A percentile compares a stretch with the other conserved stretches of the same genome.
Conservation (phyloP, 2,113 vertebrate genomes). For the Barnardius zonarius region DNA sequence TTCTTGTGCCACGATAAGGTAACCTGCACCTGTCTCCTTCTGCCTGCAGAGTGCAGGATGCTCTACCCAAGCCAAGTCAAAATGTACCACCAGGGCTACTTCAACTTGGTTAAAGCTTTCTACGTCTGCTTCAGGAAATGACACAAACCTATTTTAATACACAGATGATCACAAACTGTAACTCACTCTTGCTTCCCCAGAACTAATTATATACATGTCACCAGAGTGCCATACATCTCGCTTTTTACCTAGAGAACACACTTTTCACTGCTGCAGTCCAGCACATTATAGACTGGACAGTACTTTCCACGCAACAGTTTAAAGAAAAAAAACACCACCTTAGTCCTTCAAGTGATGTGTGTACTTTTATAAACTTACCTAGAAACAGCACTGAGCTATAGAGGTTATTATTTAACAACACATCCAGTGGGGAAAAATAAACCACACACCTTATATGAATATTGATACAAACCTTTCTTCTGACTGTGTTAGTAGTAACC, state of each 20-base stretch:
- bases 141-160: background rate
- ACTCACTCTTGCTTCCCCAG: background rate
- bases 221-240: background rate
- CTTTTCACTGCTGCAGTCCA: background rate
- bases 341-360: background rate
- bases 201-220: background rate
- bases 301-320: background rate
- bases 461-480: background rate
- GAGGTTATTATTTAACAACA: background rate
- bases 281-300: background rate
- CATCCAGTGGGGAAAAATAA: background rate
- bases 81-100: background rate
- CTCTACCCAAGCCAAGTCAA: background rate
- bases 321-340: background rate
- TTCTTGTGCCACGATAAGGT: background rate
- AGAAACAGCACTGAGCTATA: background rate
- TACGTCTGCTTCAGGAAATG: background rate
- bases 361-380: background rate
- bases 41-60: background rate
- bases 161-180: background rate
- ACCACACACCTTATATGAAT: slow-evolving; percentile 32
- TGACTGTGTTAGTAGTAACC: background rate
- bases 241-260: background rate
- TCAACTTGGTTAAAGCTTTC: background rate
- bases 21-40: background rate